Conservation (phyloP, 2,113 vertebrate genomes). For the Aldabrachelys gigantea region DNA sequence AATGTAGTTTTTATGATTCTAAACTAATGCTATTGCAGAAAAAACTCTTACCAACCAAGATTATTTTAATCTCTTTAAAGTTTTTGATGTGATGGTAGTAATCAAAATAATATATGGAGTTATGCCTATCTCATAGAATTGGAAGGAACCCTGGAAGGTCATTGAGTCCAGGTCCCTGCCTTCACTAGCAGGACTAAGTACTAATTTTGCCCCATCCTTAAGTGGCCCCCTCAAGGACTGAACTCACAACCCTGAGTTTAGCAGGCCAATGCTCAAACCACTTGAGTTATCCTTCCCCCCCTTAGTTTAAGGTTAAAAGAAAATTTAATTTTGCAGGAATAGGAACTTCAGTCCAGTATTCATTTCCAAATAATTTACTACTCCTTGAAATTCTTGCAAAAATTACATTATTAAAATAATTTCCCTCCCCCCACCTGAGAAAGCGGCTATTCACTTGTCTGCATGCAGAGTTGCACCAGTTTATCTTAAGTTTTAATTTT, state of each 20-base stretch:
- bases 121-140: too few relatives aligned
- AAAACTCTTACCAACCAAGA: neutral
- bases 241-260: too few relatives aligned
- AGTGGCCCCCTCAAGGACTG: too few relatives aligned
- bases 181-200: too few relatives aligned
- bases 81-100: neutral
- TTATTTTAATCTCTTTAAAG: neutral
- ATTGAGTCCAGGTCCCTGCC: too few relatives aligned
- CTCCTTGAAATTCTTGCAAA: conserved; percentile 15
- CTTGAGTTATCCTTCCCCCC: too few relatives aligned
- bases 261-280: too few relatives aligned
- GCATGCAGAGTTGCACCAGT: neutral
- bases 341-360: neutral
- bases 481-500: neutral
- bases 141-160: too few relatives aligned
- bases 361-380: neutral
- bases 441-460: neutral
- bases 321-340: neutral
- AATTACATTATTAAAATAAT: neutral
- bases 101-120: too few relatives aligned
- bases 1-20: neutral
- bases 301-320: conserved; percentile 16
- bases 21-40: neutral
- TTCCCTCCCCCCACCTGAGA: neutral
- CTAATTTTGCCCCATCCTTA: too few relatives aligned